Percentiles rank a stretch among this genome's conserved stretches.
phyloP scores from a whole-genome alignment of 2,113 vertebrate species.

The Callocephalon fimbriatum region DNA sequence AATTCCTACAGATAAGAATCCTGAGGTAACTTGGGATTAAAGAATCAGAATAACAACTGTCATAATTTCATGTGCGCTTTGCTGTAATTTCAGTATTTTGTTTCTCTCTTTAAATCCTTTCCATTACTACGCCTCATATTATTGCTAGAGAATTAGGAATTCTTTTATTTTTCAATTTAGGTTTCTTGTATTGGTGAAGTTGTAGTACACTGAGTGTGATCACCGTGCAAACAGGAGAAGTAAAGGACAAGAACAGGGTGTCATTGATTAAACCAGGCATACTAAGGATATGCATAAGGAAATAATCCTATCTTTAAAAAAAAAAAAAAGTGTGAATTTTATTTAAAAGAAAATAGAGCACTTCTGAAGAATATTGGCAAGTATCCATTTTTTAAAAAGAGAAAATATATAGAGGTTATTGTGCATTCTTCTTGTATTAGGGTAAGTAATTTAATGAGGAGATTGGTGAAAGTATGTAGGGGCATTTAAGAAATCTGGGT shows the following conservation, averaged over 20 bases:
- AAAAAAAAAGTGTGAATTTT: background rate
- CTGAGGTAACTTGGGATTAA: background rate
- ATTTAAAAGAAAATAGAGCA: background rate
- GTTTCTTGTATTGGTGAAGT: background rate
- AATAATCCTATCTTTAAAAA: background rate
- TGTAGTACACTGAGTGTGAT: background rate
- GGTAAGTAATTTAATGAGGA: conserved; percentile 17
- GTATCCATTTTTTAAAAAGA: background rate
- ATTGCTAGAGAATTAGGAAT: background rate
- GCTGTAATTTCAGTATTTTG: background rate
- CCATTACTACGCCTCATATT: background rate
- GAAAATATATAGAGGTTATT: background rate
- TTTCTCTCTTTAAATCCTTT: background rate
- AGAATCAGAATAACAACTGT: conserved; percentile 3
- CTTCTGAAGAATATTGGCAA: conserved; percentile 14
- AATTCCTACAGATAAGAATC: background rate
- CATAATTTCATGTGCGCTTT: background rate
- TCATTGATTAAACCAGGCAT: background rate
- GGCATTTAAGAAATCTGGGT: conserved; percentile 35
- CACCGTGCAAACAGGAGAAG: background rate
- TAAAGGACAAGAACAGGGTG: background rate
- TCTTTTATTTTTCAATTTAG: background rate
- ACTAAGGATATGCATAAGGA: background rate
- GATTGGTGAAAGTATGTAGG: background rate
- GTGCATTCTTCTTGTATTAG: background rate